Evolutionary conservation across 2,888 invertebrate species (phyloP), one percentile per base, ranked within the genome.

Genomic region (Melanargia galathea): DNA sequence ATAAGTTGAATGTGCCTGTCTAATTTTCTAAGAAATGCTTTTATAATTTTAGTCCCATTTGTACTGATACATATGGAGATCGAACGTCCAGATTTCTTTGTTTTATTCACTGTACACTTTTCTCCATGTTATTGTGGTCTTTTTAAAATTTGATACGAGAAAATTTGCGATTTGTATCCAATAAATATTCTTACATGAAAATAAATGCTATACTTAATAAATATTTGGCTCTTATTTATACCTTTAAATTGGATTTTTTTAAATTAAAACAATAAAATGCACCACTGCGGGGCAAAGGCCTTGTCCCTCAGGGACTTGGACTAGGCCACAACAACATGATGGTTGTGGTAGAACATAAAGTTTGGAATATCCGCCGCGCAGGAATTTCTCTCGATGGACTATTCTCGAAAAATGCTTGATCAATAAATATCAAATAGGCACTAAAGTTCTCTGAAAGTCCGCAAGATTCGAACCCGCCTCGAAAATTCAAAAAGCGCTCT

Each of bases 71-170:
- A 62, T 63, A 48, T 60, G 62, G 56, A 66, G 54, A 48, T 65
- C 7, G 65, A 68, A 74, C 75, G 77, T 79, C 78, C 77, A 74
- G 70, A 73, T 71, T 72, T 76, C 82, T 84, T 83, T 76, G 75
- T 81, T 83, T 83, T 78, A 83, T 82, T 74, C 76, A 79, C 75
- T 89, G 87, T 90, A 90, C 86, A 87, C 85, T 83, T 84, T 82
- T 81, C 77, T 81, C 77, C 78, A 74, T 73, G 77, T 75, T 83
- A 82, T 79, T 79, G 74, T 82, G 81, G 83, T 84, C 85, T 88
- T 89, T 89, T 85, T 81, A 76, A 84, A 48, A 86, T 90, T 90
- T 88, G 87, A 88, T 90, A 89, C 85, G 83, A 82, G 38, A 63
- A 84, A 11, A 83, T 79, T 81, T 82, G 82, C 82, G 73, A 83